Base-by-base conservation (phyloP, 2,888 invertebrate species). In the Sturmia bella region DNA sequence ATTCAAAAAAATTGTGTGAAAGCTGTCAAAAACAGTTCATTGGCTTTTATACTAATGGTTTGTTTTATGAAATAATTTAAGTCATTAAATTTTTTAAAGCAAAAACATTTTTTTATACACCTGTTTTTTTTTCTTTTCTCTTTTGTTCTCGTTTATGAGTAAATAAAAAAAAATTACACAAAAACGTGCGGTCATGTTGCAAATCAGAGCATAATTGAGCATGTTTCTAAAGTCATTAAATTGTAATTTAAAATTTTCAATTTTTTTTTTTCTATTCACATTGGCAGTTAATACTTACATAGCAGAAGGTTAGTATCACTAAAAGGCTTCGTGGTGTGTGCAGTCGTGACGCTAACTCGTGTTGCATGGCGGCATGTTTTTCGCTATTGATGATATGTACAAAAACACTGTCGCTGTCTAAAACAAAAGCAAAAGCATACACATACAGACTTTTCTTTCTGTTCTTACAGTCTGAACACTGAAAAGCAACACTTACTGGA, bases 361-460 rank as follows among this genome's bases (percentile, higher is more conserved):
- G 91, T 86, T 94, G 94, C 93, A 94, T 94, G 54, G 94, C 94
- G 37, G 94, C 94, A 79, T 93, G 93, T 83, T 93, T 91, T 90
- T 93, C 94, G 89, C 96, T 96, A 89, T 96, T 96, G 87, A 96
- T 93, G 87, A 96, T 96, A 92, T 96, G 96, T 84, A 96, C 95
- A 88, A 95, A 94, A 87, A 96, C 95, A 87, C 95, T 95, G 85
- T 96, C 96, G 82, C 95, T 94, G 90, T 96, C 95, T 92, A 50
- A 24, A 17, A 13, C 3, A 48, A n/a, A 24, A 3, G 15, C 19
- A 41, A 43, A 50, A 72, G 1, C 12, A 37, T 2, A 2, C 1
- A 15, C 19, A 13, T n/a, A 63, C 13, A 48, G 13, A 63, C 43
- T 63, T 27, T 27, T 24, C 3, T 19, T 6, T 6, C 41, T 5